Percentiles rank a stretch among this genome's conserved stretches.
phyloP scores from a whole-genome alignment of 2,113 vertebrate genomes.

The Hippocampus comes region DNA sequence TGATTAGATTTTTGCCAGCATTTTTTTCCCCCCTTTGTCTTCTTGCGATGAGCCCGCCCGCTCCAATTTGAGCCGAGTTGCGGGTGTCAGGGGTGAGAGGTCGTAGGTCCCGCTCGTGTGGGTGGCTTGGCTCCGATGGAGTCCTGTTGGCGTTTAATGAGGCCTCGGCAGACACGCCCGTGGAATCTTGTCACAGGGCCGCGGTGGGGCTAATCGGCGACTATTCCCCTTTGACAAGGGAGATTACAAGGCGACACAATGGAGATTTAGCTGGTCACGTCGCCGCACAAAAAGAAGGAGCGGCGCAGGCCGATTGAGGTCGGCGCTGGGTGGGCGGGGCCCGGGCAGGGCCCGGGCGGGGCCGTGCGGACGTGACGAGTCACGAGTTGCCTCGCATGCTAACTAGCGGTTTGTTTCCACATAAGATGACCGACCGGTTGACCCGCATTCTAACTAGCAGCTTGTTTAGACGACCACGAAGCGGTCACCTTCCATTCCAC shows the following conservation, averaged over 20 bases:
- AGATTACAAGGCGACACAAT: slow-evolving; percentile 72
- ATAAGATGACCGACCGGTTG: too few relatives aligned
- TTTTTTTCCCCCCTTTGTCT: neutral
- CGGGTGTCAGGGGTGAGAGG: slow-evolving; percentile 69
- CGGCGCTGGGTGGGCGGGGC: slow-evolving; percentile 4
- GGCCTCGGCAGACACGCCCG: slow-evolving; percentile 65
- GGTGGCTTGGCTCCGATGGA: slow-evolving; percentile 69
- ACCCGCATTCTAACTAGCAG: too few relatives aligned
- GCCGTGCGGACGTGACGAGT: neutral
- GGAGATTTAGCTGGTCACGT: slow-evolving; percentile 65
- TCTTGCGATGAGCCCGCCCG: slow-evolving; percentile 16
- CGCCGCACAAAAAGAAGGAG: slow-evolving; percentile 56
- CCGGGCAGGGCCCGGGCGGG: neutral
- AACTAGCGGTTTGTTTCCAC: too few relatives aligned
- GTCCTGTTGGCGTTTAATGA: slow-evolving; percentile 67
- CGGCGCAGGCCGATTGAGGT: slow-evolving; percentile 55
- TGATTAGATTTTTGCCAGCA: too few relatives aligned
- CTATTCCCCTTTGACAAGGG: slow-evolving; percentile 66
- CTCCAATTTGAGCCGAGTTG: slow-evolving; percentile 38
- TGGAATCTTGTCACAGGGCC: slow-evolving; percentile 62
- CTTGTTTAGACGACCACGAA: too few relatives aligned
- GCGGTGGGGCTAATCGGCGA: slow-evolving; percentile 68
- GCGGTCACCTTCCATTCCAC: too few relatives aligned
- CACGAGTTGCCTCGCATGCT: too few relatives aligned
- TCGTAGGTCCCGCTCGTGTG: slow-evolving; percentile 68